phyloP scores from a whole-genome alignment of 2,888 invertebrate genomes.

The Odontocerum albicorne region DNA sequence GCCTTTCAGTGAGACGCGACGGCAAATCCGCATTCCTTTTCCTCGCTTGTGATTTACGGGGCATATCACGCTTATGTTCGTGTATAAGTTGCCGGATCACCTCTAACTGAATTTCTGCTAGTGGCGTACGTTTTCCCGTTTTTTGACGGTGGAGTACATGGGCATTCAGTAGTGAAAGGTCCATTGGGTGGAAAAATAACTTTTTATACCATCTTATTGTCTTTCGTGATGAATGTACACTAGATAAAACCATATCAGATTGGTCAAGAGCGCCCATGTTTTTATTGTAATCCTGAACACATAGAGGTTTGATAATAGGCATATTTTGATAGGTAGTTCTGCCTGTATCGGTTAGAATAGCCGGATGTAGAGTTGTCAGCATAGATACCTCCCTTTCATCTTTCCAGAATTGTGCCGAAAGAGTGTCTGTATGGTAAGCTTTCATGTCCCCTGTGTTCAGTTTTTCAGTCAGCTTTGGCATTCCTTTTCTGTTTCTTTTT shows the following conservation, averaged over 20 bases:
- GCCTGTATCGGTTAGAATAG: background rate
- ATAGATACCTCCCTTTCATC: slow-evolving; percentile 6
- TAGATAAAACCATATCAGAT: slow-evolving; percentile 8
- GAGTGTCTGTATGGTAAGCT: background rate
- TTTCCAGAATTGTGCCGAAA: slow-evolving; percentile 9
- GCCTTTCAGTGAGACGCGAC: no score
- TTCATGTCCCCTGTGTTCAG: slow-evolving; percentile 1
- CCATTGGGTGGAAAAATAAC: slow-evolving; percentile 12
- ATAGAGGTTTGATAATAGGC: background rate
- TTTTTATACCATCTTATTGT: slow-evolving; percentile 8
- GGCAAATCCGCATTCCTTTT: no score
- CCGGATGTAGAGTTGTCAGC: slow-evolving; percentile 12
- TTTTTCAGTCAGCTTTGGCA: slow-evolving; percentile 19
- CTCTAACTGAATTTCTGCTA: no score
- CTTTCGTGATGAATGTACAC: slow-evolving; percentile 1
- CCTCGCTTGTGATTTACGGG: no score
- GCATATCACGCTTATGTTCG: no score
- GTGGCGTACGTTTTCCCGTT: no score
- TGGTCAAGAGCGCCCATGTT: slow-evolving; percentile 11
- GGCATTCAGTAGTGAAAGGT: slow-evolving; percentile 12
- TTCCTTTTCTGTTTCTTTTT: background rate
- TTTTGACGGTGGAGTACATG: slow-evolving; percentile 1
- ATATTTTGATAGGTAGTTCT: background rate
- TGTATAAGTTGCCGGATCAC: no score
- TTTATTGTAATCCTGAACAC: slow-evolving; percentile 7